Base-by-base conservation (phyloP, 2,113 vertebrate genomes). In the Phaethon lepturus region DNA sequence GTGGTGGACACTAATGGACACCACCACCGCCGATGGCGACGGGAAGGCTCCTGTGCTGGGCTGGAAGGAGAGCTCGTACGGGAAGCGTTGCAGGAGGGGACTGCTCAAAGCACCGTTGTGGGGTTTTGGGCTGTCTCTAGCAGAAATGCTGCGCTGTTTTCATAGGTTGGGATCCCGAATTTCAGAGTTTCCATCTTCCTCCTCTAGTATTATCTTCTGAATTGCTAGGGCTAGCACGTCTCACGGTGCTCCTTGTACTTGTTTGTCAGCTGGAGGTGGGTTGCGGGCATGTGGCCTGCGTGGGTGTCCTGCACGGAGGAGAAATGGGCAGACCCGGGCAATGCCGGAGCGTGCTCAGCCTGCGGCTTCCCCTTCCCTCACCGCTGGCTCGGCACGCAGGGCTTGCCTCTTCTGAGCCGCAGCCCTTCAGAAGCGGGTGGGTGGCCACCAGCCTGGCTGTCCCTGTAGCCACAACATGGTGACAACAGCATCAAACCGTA, bases 251-350 rank as follows among this genome's bases (percentile, higher is more conserved):
- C 24, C 17, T 52, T 11, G 7, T 22, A 2, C 24, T 38, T 45
- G 45, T 28, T 19, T 58, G 29, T 81, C 28, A 72, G 64, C 64
- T 76, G 81, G 28, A 62, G 74, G 7, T 26, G 18, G 35, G 35
- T 45, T 0, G 0, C 67, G 62, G 35, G 38, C 4, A 0, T 6
- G 38, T 18, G 72, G 28, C 58, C 16, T n/a, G 59, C 0, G 11
- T 59, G 66, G 20, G 17, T 9, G 24, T 58, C 38, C 19, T 69
- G 2, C 29, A 1, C 0, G 3, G 64, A 52, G 33, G 20, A 49
- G 66, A 55, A 52, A 7, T 0, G 2, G 17, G 72, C 40, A 20
- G 23, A 11, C 1, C 3, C 0, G 6, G 17, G 47, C 47, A 22
- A 18, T 5, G 23, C 25, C 17, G 71, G 44, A 82, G 26, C 11